Evolutionary conservation across 35 echinoderm and acorn worm species (phyloP), one percentile per base, ranked within the genome.

Genomic region (Patiria miniata): DNA sequence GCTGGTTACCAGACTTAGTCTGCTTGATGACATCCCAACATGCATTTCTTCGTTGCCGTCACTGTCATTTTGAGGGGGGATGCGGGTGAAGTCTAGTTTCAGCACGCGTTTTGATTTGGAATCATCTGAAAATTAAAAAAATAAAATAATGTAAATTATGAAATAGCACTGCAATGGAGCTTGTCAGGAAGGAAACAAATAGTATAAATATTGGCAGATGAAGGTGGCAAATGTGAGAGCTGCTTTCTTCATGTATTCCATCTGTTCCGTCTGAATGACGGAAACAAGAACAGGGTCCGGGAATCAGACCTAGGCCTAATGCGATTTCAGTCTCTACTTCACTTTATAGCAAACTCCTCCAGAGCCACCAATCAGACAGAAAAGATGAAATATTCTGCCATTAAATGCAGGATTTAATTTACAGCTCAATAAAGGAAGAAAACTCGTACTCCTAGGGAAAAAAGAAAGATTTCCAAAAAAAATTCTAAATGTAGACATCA

Each of bases 1-100:
- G 65, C 65, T 73, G 15, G 65, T 73, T 73, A 73, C 65, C 10
- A 73, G 65, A 73, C 65, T 73, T 73, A 73, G 65, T 73, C 65
- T 22, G 65, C 65, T 73, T 1, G 65, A 30, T 22, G 65, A 73
- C n/a, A 73, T 73, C 34, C 65, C 65, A 73, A 26, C 65, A 2
- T 14, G 65, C 65, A 73, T 23, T 23, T 18, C 29, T 73, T 73
- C 65, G 23, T 7, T 18, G 34, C 1, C 29, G 3, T 73, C 65
- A 30, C 8, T 73, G 65, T 9, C 26, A 73, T 30, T 73, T 47
- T 47, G 42, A 47, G 42, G 42, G 42, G 42, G 4, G 34, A 73
- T 73, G 65, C 65, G 65, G 7, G 65, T 73, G n/a, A 73, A 73
- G 29, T 73, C 65, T 23, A 73, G 34, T 23, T 73, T 73, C 65